phyloP scores from a whole-genome alignment of 2,797 vertebrate genomes.

The Sitta carolinensis region DNA sequence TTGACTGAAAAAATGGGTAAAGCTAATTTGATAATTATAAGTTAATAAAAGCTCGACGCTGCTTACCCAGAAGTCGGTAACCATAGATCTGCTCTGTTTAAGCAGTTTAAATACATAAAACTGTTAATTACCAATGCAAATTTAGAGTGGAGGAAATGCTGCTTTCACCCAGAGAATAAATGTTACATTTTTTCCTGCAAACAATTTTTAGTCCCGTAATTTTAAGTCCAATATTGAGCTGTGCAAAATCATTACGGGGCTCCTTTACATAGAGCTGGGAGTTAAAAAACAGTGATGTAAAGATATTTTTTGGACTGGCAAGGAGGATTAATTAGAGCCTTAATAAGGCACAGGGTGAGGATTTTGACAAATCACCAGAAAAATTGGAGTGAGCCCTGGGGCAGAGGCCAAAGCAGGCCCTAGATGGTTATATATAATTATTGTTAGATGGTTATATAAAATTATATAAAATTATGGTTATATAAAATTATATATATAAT shows the following conservation, averaged over 20 bases:
- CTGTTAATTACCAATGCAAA: slow-evolving; percentile 22
- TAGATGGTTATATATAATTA: not conserved
- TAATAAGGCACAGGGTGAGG: not conserved
- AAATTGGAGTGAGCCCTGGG: not conserved
- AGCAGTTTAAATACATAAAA: slow-evolving; percentile 2
- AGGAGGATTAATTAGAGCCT: not conserved
- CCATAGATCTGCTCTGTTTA: not conserved
- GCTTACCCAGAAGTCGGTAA: not conserved
- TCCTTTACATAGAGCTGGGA: not conserved
- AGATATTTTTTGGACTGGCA: not conserved
- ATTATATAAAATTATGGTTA: too few relatives aligned
- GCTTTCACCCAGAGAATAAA: not conserved
- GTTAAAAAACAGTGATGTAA: not conserved
- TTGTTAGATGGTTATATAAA: too few relatives aligned
- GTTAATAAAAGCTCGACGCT: slow-evolving; percentile 23
- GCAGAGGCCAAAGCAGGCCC: not conserved
- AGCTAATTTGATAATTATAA: slow-evolving; percentile 31
- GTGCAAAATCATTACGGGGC: not conserved
- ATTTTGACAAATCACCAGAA: not conserved
- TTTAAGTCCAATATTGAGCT: not conserved
- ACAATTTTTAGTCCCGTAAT: not conserved
- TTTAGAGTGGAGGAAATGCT: not conserved
- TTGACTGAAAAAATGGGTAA: not conserved
- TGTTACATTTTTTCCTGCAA: not conserved
- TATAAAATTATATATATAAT: not conserved